A percentile compares a stretch with the other conserved stretches of the same genome.
Evolutionary conservation across 2,113 vertebrate species (phyloP).

Genomic region (Loxodonta africana): DNA sequence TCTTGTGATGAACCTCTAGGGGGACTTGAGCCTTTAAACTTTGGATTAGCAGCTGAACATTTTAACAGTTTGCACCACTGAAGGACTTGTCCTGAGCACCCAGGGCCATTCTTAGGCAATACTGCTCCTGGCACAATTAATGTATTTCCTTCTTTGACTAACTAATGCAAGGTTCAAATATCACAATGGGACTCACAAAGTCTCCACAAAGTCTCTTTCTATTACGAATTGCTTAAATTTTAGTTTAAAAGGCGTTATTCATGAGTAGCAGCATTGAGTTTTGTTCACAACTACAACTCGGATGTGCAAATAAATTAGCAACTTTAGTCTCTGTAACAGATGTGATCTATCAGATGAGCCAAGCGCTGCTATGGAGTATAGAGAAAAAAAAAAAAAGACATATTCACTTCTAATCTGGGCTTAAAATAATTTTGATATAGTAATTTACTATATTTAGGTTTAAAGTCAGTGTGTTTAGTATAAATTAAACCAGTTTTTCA

Average conservation of each 20-base stretch:
- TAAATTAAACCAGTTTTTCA: not conserved
- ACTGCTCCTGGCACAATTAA: not conserved
- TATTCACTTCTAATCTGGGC: not conserved
- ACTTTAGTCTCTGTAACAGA: not conserved
- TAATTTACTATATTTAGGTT: not conserved
- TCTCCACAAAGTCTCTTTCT: not conserved
- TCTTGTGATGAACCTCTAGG: no score
- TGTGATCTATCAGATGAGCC: not conserved
- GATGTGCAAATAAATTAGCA: not conserved
- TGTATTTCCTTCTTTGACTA: not conserved
- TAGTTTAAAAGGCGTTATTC: not conserved
- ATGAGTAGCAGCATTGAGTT: not conserved
- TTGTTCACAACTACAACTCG: not conserved
- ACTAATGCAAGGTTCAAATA: not conserved
- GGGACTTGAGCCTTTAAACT: no score
- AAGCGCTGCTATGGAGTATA: not conserved
- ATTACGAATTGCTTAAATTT: not conserved
- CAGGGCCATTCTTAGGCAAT: not conserved
- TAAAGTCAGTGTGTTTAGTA: not conserved
- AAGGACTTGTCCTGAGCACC: no score
- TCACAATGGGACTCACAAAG: not conserved
- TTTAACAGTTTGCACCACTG: no score
- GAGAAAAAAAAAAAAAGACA: not conserved
- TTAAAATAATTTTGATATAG: not conserved
- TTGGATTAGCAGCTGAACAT: no score